Evolutionary conservation across 1,140 invertebrate genomes (phyloP), one percentile per base, ranked within the genome.

Genomic region (Drosophila nikananu): DNA sequence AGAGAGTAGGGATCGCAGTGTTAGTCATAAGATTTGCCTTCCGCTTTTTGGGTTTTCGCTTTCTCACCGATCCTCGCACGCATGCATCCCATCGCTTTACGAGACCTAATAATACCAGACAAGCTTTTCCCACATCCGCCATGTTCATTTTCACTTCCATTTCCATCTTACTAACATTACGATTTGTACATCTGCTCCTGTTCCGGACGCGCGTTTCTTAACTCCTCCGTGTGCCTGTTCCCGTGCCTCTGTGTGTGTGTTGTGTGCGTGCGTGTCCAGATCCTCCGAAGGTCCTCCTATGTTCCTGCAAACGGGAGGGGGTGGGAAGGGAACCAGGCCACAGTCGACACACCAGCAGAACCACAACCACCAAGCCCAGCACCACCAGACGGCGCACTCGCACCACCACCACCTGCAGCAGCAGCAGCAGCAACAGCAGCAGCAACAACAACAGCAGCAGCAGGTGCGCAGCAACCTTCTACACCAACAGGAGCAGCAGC

Each of bases 301-400:
- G 91, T 92, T 83, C 84, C 86, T 80, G 68, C 80, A 80, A 92
- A 55, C 91, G 91, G 91, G 91, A 91, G 91, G 91, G 91, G 91
- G 91, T 92, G 91, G 91, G 91, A 92, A 92, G 91, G 91, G 91
- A 92, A 86, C 86, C 71, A 87, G 91, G 77, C 83, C 77, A 91
- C 87, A 89, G 75, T 91, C 87, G 68, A 83, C 81, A 76, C 83
- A 91, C 67, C 91, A 89, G 60, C 83, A 84, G 46, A 75, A 77
- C 78, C 82, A 83, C 77, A 80, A 80, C 73, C 83, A 81, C 55
- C 84, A 87, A 54, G 52, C 64, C 52, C 86, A 81, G 72, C 86
- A 78, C 63, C 83, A 92, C 58, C 90, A 83, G 68, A 39, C 79
- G 65, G 58, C 75, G 59, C 83, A 72, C 70, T 59, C 76, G 54